A percentile compares a stretch with the other conserved stretches of the same genome.
Conservation (phyloP, 2,888 invertebrate species). For the Hoplodrina ambigua region DNA sequence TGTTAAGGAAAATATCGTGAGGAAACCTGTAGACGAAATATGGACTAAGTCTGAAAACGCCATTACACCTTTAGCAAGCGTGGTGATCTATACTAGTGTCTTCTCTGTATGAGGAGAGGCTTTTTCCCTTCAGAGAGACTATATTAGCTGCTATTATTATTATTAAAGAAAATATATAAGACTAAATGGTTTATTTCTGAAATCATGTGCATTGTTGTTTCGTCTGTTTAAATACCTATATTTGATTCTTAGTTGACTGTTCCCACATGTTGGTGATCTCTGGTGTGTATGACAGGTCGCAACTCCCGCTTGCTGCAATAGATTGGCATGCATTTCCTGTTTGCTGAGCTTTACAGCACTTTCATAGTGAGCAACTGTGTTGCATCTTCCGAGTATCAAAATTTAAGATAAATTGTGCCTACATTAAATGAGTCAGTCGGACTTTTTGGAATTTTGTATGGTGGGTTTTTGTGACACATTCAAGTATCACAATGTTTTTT, state of each 20-base stretch:
- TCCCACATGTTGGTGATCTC: slow-evolving; percentile 29
- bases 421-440: not conserved
- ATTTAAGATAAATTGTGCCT: slow-evolving; percentile 16
- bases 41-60: no score
- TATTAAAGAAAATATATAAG: no score
- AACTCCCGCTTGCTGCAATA: slow-evolving; percentile 43
- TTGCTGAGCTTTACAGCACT: slow-evolving; percentile 35
- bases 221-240: no score
- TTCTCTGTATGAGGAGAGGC: no score
- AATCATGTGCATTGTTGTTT: not conserved
- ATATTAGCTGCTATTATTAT: no score
- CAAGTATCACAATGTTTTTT: not conserved
- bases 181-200: no score
- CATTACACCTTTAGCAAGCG: no score
- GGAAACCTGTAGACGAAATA: no score
- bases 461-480: not conserved
- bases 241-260: not conserved
- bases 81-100: no score
- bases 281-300: slow-evolving; percentile 41
- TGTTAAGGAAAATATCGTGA: no score
- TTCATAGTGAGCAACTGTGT: slow-evolving; percentile 20
- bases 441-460: not conserved
- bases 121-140: no score
- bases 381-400: slow-evolving; percentile 15
- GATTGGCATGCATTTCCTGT: slow-evolving; percentile 58